Percentiles rank a stretch among this genome's conserved stretches.
These are phyloP conservation scores for Dendrolimus punctatus DNA, from an alignment of 1,140 invertebrate species.

Conservation along the genomic window DNA sequence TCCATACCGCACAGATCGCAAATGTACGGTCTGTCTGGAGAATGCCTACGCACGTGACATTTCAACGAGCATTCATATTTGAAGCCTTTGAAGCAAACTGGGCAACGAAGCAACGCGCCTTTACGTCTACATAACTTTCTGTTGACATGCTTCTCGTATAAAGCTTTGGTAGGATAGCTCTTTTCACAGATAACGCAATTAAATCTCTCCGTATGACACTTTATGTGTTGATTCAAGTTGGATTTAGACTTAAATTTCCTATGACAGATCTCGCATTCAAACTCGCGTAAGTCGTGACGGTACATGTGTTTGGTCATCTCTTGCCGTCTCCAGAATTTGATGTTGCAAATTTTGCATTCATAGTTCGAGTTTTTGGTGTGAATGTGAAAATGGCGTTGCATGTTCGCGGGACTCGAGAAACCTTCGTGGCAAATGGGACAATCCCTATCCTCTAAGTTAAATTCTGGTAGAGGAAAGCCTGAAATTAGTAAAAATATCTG, in stretches of 20 bases:
- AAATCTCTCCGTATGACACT: conserved; percentile 28
- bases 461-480: too few species aligned
- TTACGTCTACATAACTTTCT: conserved; percentile 20
- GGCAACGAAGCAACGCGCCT: conserved; percentile 21
- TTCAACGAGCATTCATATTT: conserved; percentile 31
- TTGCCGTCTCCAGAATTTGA: conserved; percentile 17
- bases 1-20: conserved; percentile 36
- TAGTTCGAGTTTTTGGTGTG: conserved; percentile 22
- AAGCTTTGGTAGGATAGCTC: conserved; percentile 28
- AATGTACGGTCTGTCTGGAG: conserved; percentile 28
- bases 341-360: conserved; percentile 24
- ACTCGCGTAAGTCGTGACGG: conserved; percentile 17
- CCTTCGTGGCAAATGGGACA: conserved; percentile 30
- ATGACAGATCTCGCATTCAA: conserved; percentile 25
- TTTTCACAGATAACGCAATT: conserved; percentile 27
- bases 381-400: conserved; percentile 25
- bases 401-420: conserved; percentile 25
- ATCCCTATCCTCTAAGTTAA: too few species aligned
- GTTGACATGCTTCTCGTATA: conserved; percentile 27
- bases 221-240: conserved; percentile 33
- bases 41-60: conserved; percentile 36
- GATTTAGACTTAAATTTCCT: conserved; percentile 31
- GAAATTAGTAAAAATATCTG: too few species aligned
- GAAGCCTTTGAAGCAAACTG: conserved; percentile 38
- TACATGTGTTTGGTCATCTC: conserved; percentile 25